Percentiles rank a stretch among this genome's conserved stretches.
Conservation (phyloP, 1,140 invertebrate species). For the Drosophila nikananu region DNA sequence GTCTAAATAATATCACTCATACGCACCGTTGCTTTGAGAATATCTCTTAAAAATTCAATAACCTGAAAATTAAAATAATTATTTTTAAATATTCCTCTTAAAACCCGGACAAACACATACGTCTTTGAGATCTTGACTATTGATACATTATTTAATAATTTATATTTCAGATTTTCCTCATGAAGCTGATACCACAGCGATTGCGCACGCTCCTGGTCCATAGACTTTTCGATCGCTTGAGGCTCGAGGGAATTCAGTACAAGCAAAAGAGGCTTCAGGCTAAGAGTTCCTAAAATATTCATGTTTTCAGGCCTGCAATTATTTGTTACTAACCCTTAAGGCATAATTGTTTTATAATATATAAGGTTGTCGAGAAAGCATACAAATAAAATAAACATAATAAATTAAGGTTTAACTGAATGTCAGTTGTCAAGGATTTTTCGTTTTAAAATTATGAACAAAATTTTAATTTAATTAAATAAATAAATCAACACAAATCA, state of each 20-base stretch:
- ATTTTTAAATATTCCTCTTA: too few species aligned
- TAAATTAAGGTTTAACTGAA: not conserved
- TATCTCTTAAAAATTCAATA: not conserved
- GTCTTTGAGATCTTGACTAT: not conserved
- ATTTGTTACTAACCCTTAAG: too few species aligned
- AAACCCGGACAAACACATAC: too few species aligned
- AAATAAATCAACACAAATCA: too few species aligned
- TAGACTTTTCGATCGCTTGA: constrained; percentile 55
- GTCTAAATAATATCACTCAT: not conserved
- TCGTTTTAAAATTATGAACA: not conserved
- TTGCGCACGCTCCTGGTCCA: constrained; percentile 60
- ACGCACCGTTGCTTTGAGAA: not conserved
- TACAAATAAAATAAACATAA: not conserved
- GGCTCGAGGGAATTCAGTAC: constrained; percentile 56
- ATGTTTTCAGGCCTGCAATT: too few species aligned
- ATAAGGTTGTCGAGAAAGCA: constrained; percentile 1
- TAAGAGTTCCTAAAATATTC: not conserved
- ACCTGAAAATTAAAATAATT: not conserved
- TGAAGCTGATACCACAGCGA: constrained; percentile 67
- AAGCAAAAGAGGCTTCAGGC: constrained; percentile 39
- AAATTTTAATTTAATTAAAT: too few species aligned
- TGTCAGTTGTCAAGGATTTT: not conserved
- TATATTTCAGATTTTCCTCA: constrained; percentile 67
- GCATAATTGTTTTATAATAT: not conserved
- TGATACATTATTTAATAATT: not conserved